phyloP scores from a whole-genome alignment of 2,888 invertebrate genomes.

The Eudasyphora cyanicolor region DNA sequence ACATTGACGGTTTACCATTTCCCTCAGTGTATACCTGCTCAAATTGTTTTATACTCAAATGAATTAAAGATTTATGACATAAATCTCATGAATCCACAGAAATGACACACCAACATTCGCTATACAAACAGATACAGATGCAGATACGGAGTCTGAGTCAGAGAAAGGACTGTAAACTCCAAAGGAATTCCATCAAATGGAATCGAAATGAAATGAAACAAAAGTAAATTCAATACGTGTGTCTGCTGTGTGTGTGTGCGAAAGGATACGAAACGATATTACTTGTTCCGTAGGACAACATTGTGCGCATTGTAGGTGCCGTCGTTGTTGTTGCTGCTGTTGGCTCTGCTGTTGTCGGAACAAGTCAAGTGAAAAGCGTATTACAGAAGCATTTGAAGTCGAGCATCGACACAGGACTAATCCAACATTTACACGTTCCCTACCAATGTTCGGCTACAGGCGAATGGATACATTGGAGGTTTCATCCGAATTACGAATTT shows the following conservation, averaged over 20 bases:
- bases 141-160: too few relatives aligned
- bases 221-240: background rate
- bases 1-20: too few relatives aligned
- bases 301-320: background rate
- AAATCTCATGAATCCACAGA: conserved; percentile 29
- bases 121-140: conserved; percentile 30
- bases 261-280: conserved; percentile 10
- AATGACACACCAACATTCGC: background rate
- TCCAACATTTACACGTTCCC: conserved; percentile 9
- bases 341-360: background rate
- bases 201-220: conserved; percentile 11
- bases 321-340: background rate
- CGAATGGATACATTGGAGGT: background rate
- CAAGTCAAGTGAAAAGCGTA: conserved; percentile 14
- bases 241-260: too few relatives aligned
- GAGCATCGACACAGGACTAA: conserved; percentile 13
- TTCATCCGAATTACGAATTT: background rate
- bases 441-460: background rate
- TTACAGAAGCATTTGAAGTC: conserved; percentile 1
- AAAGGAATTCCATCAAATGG: background rate
- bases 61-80: conserved; percentile 41
- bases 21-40: background rate
- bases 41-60: conserved; percentile 26
- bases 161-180: conserved; percentile 10
- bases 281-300: conserved; percentile 1